Evolutionary conservation across 2,888 invertebrate genomes (phyloP), one percentile per base, ranked within the genome.

Genomic region (Sericinus montela): DNA sequence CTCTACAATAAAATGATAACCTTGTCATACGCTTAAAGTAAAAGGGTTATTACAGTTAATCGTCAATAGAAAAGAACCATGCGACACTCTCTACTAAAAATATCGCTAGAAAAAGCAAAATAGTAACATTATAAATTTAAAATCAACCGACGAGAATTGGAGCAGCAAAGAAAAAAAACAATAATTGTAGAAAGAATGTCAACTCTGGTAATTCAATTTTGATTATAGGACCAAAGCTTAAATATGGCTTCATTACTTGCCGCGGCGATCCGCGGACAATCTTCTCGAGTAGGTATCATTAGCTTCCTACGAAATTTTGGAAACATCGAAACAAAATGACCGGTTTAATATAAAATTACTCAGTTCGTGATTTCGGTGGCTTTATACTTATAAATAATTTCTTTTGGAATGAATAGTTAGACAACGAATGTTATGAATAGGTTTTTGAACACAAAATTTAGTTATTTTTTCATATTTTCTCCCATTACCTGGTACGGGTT

Each of bases 181-280:
- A 67, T 75, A 11, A 69, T 65, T 76, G 67, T 67, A 72, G 72
- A 72, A 80, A 83, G 82, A 88, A 82, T 85, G 87, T 88, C 88
- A 84, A 79, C 78, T 75, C 75, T 65, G 78, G 80, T 88, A 88
- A 88, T 88, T 88, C 80, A 87, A 86, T 86, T 88, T 88, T 88
- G 88, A 88, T 88, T 87, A 87, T 86, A 88, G 87, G 80, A 84
- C 77, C 80, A 81, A 86, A 75, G 79, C 76, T 68, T 81, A 85
- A 87, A 84, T 84, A 84, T 67, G 75, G 76, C 72, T 85, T 84
- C 82, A 87, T 87, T 87, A 86, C 67, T 54, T 61, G 78, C 74
- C 58, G 71, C 83, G 80, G 64, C 80, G 82, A 82, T 82, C 85
- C 86, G 80, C 80, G 61, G 80, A 83, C 85, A 84, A 86, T 86